phyloP scores from a whole-genome alignment of 2,888 invertebrate genomes.

The Ommatoiulus sabulosus region DNA sequence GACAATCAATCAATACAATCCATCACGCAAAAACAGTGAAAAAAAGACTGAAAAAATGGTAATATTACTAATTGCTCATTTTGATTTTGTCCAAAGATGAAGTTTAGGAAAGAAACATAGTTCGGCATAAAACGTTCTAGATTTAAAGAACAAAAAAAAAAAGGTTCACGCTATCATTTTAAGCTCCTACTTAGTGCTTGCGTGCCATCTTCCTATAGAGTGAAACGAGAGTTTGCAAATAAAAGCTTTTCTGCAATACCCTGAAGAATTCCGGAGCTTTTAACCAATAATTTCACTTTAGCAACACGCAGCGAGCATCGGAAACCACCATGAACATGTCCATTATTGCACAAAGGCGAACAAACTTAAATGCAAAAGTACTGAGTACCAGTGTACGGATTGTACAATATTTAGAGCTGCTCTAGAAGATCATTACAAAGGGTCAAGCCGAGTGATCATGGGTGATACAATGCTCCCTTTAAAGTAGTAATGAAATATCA shows the following conservation, averaged over 20 bases:
- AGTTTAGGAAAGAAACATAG: too few relatives aligned
- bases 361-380: background rate
- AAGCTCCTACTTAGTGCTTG: background rate
- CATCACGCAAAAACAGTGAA: too few relatives aligned
- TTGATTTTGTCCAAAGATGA: too few relatives aligned
- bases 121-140: background rate
- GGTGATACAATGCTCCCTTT: too few relatives aligned
- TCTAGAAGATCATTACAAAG: too few relatives aligned
- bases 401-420: background rate
- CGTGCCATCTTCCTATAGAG: background rate
- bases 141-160: background rate
- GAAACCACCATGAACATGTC: background rate
- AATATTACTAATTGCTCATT: too few relatives aligned
- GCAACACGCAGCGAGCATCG: background rate
- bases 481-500: too few relatives aligned
- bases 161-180: background rate
- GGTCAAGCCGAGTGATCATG: too few relatives aligned
- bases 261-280: constrained; percentile 20
- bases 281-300: constrained; percentile 38
- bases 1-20: too few relatives aligned
- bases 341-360: background rate
- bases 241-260: constrained; percentile 39
- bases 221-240: background rate
- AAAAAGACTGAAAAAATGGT: too few relatives aligned
- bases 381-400: background rate